phyloP scores from a whole-genome alignment of 2,113 vertebrate species.

The Talpa occidentalis region DNA sequence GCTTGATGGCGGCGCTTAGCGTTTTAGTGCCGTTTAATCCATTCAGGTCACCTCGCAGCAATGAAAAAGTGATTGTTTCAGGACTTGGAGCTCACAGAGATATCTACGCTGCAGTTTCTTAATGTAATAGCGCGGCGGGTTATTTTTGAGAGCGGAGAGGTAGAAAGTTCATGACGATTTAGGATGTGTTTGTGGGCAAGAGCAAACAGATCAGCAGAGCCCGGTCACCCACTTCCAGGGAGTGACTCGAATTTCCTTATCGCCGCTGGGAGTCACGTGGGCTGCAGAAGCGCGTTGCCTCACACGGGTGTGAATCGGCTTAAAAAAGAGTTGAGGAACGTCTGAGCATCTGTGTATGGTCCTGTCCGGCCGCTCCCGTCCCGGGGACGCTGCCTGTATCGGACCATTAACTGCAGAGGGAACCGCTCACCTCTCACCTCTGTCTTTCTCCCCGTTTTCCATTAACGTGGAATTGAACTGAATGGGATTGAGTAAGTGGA shows the following conservation, averaged over 20 bases:
- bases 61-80: constrained; percentile 31
- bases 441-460: background rate
- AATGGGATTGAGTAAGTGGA: fast-evolving
- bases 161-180: constrained; percentile 8
- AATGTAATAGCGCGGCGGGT: background rate
- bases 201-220: background rate
- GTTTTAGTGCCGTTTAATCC: constrained; percentile 54
- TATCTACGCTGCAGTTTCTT: constrained; percentile 30
- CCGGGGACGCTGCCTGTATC: background rate
- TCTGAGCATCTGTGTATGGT: background rate
- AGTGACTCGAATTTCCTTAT: background rate
- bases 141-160: constrained; percentile 9
- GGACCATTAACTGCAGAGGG: background rate
- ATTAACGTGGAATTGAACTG: background rate
- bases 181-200: background rate
- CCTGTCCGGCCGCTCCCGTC: no score
- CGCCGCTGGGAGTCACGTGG: background rate
- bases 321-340: background rate
- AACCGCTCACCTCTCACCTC: background rate
- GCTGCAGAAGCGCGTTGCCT: background rate
- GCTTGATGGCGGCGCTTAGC: background rate
- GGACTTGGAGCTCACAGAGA: background rate
- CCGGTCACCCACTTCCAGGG: background rate
- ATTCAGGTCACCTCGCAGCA: constrained; percentile 28
- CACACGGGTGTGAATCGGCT: background rate